Evolutionary conservation across 2,888 invertebrate species (phyloP), one percentile per base, ranked within the genome.

Genomic region (Phaedon cochleariae): DNA sequence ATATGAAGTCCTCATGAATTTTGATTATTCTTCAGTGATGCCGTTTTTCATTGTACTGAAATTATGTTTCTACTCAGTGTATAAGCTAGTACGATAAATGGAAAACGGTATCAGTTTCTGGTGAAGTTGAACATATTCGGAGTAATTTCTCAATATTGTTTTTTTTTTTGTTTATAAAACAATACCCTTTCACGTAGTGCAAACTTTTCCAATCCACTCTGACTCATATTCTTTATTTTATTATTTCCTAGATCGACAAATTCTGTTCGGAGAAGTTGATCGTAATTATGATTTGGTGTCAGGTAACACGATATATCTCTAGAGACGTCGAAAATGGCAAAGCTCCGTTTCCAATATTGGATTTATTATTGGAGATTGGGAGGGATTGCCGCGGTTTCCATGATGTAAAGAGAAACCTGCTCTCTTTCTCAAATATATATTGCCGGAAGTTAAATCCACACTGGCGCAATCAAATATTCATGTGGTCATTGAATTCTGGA

Each of bases 251-350:
- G 41, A 3, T 41, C 41, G 41, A 41, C 41, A 41, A 41, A 41
- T 41, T 41, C 41, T 2, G 2, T 41, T 41, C 41, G 41, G 15
- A 41, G 17, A 46, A 57, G 22, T 63, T 64, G 67, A 70, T 70
- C 76, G 76, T 77, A 79, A 79, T 79, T 79, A 79, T 78, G 79
- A 78, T 78, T 76, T 76, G 76, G 76, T 79, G 78, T 78, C 79
- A 77, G 77, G 77, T 76, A 77, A 78, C 77, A 75, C 73, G 75
- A 74, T 70, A 76, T 70, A 71, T 77, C 78, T 69, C 78, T 53
- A 54, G 76, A 55, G 66, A 66, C 41, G 48, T 37, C 46, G 51
- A 73, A 73, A 75, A 71, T 72, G 74, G 74, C 73, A 76, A 77
- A 76, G 76, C 76, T 74, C 68, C 72, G 73, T 70, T 75, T 71